phyloP scores from a whole-genome alignment of 2,113 vertebrate species.

The Neopipo cinnamomea region DNA sequence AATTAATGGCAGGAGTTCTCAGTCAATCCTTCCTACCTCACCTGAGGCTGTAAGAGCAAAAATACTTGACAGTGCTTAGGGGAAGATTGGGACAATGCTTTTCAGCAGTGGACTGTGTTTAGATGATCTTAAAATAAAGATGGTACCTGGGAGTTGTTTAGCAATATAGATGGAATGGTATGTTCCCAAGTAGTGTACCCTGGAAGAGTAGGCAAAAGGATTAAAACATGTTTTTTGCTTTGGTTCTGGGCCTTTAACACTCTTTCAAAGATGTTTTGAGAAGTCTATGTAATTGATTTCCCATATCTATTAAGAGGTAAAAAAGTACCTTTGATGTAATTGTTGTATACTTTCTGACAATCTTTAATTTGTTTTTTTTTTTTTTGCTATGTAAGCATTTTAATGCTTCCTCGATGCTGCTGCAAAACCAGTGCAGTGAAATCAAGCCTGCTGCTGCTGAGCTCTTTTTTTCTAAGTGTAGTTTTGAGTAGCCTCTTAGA shows the following conservation, averaged over 20 bases:
- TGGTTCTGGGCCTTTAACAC: background rate
- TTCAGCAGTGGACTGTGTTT: rapidly evolving
- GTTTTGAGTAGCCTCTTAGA: background rate
- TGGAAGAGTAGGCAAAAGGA: background rate
- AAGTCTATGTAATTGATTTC: background rate
- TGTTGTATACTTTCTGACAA: background rate
- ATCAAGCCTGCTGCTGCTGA: background rate
- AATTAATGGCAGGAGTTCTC: background rate
- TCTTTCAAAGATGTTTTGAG: background rate
- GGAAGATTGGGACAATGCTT: background rate
- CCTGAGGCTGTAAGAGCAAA: background rate
- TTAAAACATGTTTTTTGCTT: background rate
- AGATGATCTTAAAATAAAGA: background rate
- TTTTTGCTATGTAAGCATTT: background rate
- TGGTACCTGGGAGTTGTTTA: background rate
- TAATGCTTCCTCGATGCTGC: background rate
- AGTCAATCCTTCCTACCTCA: rapidly evolving
- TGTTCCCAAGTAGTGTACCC: background rate
- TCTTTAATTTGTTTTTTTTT: background rate
- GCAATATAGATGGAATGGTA: background rate
- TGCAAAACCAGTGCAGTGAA: background rate
- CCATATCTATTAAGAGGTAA: background rate
- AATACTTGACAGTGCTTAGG: background rate
- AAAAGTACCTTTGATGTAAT: background rate
- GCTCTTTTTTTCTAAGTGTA: background rate